Evolutionary conservation across 2,888 invertebrate species (phyloP), one percentile per base, ranked within the genome.

Genomic region (Hermaeophaga mercurialis): DNA sequence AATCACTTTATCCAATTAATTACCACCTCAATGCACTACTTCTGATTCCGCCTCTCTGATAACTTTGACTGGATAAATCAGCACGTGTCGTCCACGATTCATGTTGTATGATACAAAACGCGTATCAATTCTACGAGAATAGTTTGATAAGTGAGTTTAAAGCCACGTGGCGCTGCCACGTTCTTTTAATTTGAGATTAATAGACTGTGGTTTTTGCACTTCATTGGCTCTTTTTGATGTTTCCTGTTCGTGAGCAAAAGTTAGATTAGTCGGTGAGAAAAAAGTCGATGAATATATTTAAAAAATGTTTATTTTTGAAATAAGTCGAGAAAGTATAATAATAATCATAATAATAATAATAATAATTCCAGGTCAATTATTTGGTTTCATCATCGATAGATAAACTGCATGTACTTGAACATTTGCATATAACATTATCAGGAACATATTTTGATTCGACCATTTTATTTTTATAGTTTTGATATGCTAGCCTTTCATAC

Each of bases 181-280:
- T 66, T 66, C 59, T 54, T 53, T 50, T 62, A 66, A 66, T 64
- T 66, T 59, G 53, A 54, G 49, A 62, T 65, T 62, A 62, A 65
- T 63, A 65, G 54, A 53, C 55, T 47, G 55, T 43, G 55, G 55
- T 41, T 55, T 49, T 34, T 43, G 22, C 55, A 38, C 43, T 47
- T 11, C 41, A 55, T 19, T 22, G 44, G 44, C 6, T 15, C 36
- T 36, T 48, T 24, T 36, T 15, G 3, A 14, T 12, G 12, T 4
- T 12, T 12, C 3, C 33, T 33, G 11, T 8, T 28, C 28, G n/a
- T 28, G 22, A 5, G 4, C 22, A n/a, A n/a, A 22, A 5, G 22
- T 28, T 28, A 7, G 28, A 9, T 28, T 28, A n/a, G n/a, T 28
- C 6, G 2, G 4, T 28, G 28, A 28, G 28, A 28, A 28, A 7